Evolutionary conservation across 2,888 invertebrate genomes (phyloP).

Genomic region (Allacma fusca): DNA sequence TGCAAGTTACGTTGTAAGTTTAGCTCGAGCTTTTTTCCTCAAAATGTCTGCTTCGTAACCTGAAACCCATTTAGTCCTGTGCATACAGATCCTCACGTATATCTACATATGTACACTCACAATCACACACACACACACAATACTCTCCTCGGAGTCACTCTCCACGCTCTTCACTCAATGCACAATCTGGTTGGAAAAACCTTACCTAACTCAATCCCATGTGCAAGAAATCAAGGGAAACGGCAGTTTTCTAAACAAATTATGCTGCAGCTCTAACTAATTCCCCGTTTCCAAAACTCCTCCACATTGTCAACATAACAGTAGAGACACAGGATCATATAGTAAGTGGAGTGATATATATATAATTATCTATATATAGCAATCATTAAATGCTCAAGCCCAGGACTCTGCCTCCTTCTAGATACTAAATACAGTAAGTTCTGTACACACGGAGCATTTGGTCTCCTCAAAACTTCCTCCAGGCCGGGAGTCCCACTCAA

Average conservation of each 20-base stretch:
- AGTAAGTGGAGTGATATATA: neutral
- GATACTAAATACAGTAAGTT: too few relatives aligned
- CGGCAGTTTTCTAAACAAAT: slow-evolving; percentile 9
- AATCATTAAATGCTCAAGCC: too few relatives aligned
- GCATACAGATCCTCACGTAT: neutral
- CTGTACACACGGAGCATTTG: too few relatives aligned
- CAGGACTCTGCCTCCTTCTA: too few relatives aligned
- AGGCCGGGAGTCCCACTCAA: too few relatives aligned
- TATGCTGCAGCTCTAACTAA: slow-evolving; percentile 1
- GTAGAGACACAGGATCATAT: too few relatives aligned
- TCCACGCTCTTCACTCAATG: neutral
- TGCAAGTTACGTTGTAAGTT: slow-evolving; percentile 19
- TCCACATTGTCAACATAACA: neutral
- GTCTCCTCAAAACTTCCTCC: too few relatives aligned
- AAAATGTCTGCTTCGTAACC: slow-evolving; percentile 37
- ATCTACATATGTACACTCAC: neutral
- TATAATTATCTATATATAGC: too few relatives aligned
- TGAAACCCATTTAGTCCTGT: slow-evolving; percentile 36
- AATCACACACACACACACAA: neutral
- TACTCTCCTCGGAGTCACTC: neutral
- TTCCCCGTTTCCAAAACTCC: neutral
- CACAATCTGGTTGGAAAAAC: neutral
- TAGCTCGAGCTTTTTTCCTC: slow-evolving; percentile 30
- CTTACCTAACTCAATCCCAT: slow-evolving; percentile 12
- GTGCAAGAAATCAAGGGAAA: slow-evolving; percentile 8